These are phyloP conservation scores for Equus przewalskii DNA, from an alignment of 2,113 vertebrate species.

Conservation along the genomic window DNA sequence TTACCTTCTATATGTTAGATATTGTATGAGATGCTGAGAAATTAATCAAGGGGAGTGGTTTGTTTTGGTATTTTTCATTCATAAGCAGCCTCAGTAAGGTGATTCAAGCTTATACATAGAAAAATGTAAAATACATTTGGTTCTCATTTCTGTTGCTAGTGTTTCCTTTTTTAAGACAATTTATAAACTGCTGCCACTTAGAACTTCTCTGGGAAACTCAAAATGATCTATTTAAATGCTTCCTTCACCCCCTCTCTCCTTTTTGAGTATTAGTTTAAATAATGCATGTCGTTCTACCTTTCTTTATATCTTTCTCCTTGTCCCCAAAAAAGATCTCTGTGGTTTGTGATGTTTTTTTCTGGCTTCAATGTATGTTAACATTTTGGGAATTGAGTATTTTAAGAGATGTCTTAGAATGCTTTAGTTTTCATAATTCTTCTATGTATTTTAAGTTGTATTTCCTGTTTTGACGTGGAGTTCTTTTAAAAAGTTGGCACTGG, in stretches of 20 bases:
- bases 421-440: not conserved
- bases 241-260: not conserved
- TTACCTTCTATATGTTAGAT: not conserved
- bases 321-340: not conserved
- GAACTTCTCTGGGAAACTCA: conserved; percentile 24
- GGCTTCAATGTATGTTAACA: not conserved
- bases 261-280: not conserved
- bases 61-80: not conserved
- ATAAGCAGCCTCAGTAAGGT: not conserved
- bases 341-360: not conserved
- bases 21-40: not conserved
- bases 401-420: not conserved
- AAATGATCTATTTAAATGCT: not conserved
- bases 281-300: not conserved
- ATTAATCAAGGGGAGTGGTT: not conserved
- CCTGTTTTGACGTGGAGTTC: conserved; percentile 53
- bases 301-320: not conserved
- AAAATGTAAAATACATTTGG: not conserved
- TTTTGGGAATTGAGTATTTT: not conserved
- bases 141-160: not conserved
- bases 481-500: conserved; percentile 24
- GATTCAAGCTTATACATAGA: not conserved
- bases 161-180: not conserved
- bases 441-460: conserved; percentile 41
- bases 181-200: not conserved